Conservation (phyloP, 2,888 invertebrate species). For the Poecilobothrus nobilitatus region DNA sequence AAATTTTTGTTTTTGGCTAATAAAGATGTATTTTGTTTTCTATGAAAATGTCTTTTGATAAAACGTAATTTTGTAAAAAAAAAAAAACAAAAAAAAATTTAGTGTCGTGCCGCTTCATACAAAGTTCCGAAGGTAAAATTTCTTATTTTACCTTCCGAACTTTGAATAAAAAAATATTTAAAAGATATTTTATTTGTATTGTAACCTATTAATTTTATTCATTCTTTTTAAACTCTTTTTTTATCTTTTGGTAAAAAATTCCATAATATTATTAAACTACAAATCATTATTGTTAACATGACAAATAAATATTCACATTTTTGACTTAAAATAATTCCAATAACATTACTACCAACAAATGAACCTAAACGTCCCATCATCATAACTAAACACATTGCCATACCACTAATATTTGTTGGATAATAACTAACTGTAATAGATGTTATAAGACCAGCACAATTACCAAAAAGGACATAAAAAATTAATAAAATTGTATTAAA, state of each 20-base stretch:
- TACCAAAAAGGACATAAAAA: conserved; percentile 49
- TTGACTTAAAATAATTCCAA: conserved; percentile 31
- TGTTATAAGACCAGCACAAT: conserved; percentile 51
- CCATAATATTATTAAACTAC: conserved; percentile 23
- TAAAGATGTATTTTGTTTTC: too few species aligned
- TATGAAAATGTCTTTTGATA: too few species aligned
- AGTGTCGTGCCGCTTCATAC: too few species aligned
- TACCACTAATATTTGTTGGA: conserved; percentile 48
- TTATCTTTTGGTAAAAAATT: conserved; percentile 29
- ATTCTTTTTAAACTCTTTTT: not conserved
- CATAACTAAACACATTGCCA: conserved; percentile 42
- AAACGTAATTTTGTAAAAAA: too few species aligned
- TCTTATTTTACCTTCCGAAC: too few species aligned
- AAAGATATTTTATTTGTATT: too few species aligned
- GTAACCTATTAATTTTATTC: too few species aligned
- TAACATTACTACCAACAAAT: conserved; percentile 35
- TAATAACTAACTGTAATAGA: conserved; percentile 53
- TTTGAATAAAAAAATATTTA: too few species aligned
- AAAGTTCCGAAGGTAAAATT: too few species aligned
- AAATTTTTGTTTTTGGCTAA: too few species aligned
- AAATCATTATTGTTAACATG: conserved; percentile 25
- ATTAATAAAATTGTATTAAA: conserved; percentile 53
- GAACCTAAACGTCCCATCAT: conserved; percentile 41
- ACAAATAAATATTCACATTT: conserved; percentile 32
- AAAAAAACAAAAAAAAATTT: too few species aligned